Evolutionary conservation across 1,140 invertebrate genomes (phyloP), one percentile per base, ranked within the genome.

Genomic region (Magallana gigas): DNA sequence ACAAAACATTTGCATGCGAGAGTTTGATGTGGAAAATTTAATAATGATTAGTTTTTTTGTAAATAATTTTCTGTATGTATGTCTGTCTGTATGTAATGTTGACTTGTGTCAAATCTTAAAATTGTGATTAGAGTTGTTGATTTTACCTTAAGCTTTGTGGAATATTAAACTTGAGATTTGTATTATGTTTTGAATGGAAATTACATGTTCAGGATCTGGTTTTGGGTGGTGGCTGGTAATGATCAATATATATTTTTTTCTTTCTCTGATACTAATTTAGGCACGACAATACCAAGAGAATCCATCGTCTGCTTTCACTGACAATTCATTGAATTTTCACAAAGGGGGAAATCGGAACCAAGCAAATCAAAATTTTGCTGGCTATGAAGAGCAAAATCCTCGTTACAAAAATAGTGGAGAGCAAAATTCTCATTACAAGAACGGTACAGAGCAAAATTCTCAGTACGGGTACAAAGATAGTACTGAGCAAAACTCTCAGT

Each of bases 321-420:
- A 76, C 11, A 76, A 76, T 76, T 76, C 68, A 76, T 76, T 76
- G 68, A 83, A 83, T 59, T 83, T 58, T 18, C 57, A 83, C 18
- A 23, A 58, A 62, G 23, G 60, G 58, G 9, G 16, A 64, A 48
- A 84, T 60, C 83, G 16, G 29, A 36, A 58, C 36, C 18, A 81
- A n/a, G 29, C 64, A 60, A 84, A 84, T 12, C 57, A 9, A 29
- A 64, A 48, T 64, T 60, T 23, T n/a, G 58, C 23, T 16, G 48
- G 36, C 48, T 7, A 8, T 48, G 36, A 81, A 2, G 48, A 81
- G 7, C 8, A 81, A 8, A 81, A 81, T 48, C 5, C 36, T 48
- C 2, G 36, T 4, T 48, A 48, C 36, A 36, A 81, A 48, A 48
- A 48, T 48, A 48, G 36, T 48, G 36, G 3, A 48, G 36, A 48